Conservation (phyloP, 2,797 vertebrate species). For the Mormyrus hasselquistii region DNA sequence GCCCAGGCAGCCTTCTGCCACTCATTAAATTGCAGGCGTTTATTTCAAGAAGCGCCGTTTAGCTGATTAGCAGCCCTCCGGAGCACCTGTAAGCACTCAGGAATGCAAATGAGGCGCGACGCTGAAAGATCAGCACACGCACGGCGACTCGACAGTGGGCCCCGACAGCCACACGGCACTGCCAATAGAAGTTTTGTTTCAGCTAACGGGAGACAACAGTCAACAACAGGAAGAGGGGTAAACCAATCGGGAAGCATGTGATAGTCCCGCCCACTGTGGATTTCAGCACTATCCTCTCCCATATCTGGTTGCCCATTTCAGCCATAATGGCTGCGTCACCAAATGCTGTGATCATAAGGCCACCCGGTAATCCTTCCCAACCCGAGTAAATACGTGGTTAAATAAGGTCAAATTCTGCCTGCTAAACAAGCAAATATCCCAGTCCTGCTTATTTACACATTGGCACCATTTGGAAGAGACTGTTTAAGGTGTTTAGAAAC, state of each 20-base stretch:
- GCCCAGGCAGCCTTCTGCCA: neutral
- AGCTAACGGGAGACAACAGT: neutral
- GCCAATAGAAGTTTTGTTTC: neutral
- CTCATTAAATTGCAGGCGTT: neutral
- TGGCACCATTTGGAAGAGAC: neutral
- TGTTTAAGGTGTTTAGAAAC: neutral
- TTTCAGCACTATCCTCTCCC: neutral
- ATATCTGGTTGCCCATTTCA: neutral
- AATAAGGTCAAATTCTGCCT: neutral
- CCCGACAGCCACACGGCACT: neutral
- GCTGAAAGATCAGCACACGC: neutral
- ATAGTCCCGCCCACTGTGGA: neutral
- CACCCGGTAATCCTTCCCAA: neutral
- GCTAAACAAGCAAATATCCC: neutral
- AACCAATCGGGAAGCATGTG: neutral
- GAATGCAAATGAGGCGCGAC: neutral
- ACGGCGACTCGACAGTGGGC: neutral
- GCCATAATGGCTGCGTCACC: neutral
- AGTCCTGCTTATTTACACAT: neutral
- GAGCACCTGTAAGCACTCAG: neutral
- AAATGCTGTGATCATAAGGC: neutral
- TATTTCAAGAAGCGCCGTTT: neutral
- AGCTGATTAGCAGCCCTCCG: neutral
- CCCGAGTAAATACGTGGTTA: neutral
- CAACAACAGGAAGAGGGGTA: neutral